Percentiles rank a stretch among this genome's conserved stretches.
Conservation (phyloP, 1,140 invertebrate species). For the Zaprionus inermis region DNA sequence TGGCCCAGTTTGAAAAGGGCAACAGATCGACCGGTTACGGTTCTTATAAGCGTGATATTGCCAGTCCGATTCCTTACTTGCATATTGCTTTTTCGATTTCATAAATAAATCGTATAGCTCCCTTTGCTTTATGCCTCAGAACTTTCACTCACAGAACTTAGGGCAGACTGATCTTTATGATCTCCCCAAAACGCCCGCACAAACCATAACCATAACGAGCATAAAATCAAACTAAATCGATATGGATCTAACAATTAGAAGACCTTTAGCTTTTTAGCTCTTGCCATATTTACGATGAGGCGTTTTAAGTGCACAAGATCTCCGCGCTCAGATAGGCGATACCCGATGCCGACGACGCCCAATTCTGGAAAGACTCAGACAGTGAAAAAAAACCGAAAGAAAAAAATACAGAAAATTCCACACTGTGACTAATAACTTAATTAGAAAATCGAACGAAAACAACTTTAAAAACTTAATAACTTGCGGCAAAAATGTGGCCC, state of each 20-base stretch:
- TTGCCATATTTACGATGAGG: slow-evolving; percentile 77
- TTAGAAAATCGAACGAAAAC: slow-evolving; percentile 62
- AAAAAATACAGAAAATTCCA: slow-evolving; percentile 47
- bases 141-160: slow-evolving; percentile 3
- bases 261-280: slow-evolving; percentile 42
- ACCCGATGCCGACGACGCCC: slow-evolving; percentile 26
- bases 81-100: background rate
- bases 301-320: slow-evolving; percentile 56
- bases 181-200: slow-evolving; percentile 33
- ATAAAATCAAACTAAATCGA: slow-evolving; percentile 24
- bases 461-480: slow-evolving; percentile 70
- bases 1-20: background rate
- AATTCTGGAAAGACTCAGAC: slow-evolving; percentile 13
- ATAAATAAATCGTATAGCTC: background rate
- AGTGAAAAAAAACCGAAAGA: slow-evolving; percentile 24
- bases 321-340: slow-evolving; percentile 32
- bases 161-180: too few relatives aligned
- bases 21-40: background rate
- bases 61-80: background rate
- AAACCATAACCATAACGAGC: slow-evolving; percentile 38
- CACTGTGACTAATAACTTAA: slow-evolving; percentile 80
- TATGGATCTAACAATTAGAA: slow-evolving; percentile 47
- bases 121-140: background rate
- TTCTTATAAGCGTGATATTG: background rate
- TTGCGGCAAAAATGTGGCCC: slow-evolving; percentile 68